These are phyloP conservation scores for Clupea harengus DNA, from an alignment of 2,113 vertebrate species.

Conservation along the genomic window DNA sequence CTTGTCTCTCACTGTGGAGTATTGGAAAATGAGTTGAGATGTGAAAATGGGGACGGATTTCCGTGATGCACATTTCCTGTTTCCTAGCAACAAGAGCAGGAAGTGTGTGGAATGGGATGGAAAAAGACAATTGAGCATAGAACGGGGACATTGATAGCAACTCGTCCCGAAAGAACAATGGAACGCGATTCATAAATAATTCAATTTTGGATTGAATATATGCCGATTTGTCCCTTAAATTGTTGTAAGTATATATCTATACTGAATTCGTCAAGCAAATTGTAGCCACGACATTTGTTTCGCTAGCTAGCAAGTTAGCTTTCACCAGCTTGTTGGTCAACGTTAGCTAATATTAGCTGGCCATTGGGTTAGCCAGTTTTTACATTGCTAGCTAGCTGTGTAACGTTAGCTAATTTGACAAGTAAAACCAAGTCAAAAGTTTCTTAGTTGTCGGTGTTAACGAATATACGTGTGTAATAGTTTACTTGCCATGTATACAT, in stretches of 20 bases:
- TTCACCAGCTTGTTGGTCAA: constrained; percentile 1
- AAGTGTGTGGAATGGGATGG: constrained; percentile 63
- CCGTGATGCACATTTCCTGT: constrained; percentile 76
- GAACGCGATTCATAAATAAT: constrained; percentile 19
- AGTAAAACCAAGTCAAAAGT: constrained; percentile 4
- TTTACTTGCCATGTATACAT: not conserved
- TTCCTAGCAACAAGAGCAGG: constrained; percentile 73
- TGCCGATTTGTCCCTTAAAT: not conserved
- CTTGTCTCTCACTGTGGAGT: not conserved
- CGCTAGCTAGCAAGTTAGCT: constrained; percentile 8
- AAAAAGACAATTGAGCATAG: constrained; percentile 64
- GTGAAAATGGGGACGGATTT: constrained; percentile 60
- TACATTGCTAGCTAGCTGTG: not conserved
- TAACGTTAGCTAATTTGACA: not conserved
- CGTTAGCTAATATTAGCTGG: constrained; percentile 15
- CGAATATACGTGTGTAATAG: not conserved
- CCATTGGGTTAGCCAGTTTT: constrained; percentile 14
- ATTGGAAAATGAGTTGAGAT: not conserved
- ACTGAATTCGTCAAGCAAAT: not conserved
- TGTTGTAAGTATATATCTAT: not conserved
- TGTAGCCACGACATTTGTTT: constrained; percentile 5
- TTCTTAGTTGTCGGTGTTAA: not conserved
- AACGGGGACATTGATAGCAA: constrained; percentile 48
- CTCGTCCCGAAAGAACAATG: constrained; percentile 41
- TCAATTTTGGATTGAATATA: constrained; percentile 23